Evolutionary conservation across 92 coral and sea anemone species (phyloP), one percentile per base, ranked within the genome.

Genomic region (Diadumene lineata): DNA sequence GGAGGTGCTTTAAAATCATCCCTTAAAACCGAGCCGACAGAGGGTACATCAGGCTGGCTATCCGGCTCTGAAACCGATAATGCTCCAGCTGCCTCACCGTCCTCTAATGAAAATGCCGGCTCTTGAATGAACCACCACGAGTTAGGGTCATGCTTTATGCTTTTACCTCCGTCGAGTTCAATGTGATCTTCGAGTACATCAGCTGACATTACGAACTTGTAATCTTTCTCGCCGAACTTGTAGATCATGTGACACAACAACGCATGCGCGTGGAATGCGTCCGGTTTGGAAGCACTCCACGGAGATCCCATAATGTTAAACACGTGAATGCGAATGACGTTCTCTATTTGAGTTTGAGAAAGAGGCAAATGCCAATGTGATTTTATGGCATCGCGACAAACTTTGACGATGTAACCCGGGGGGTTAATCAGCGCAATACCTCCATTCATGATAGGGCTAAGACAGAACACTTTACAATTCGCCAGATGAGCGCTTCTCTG

Each of bases 51-150:
- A 53, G 60, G 60, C 2, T 13, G 26, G 31, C 1, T 22, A 1
- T 25, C 31, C 7, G 31, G 31, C 30, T 22, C 64, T 23, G 64
- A 22, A 10, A 11, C 6, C 8, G 31, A 26, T 22, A 9, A 25
- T 22, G 31, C 31, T 3, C 7, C 64, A 15, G 28, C 1, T 17
- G 22, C 17, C 30, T 69, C 58, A 48, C 13, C 51, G 38, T 19
- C 11, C 2, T 53, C 63, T 4, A 7, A 13, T 1, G 25, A 31
- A 34, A 6, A 17, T 3, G 28, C 28, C 7, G 77, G 77, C 55
- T 34, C 33, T 44, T 56, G 56, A 65, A 72, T 56, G 34, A 72
- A 72, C 77, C 77, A 72, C 77, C 77, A 72, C 8, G 77, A 65
- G 22, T 72, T 72, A 53, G 77, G 77, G 57, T 72, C 66, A 13